phyloP scores from a whole-genome alignment of 2,888 invertebrate species.

The Drosophila austrosaltans region DNA sequence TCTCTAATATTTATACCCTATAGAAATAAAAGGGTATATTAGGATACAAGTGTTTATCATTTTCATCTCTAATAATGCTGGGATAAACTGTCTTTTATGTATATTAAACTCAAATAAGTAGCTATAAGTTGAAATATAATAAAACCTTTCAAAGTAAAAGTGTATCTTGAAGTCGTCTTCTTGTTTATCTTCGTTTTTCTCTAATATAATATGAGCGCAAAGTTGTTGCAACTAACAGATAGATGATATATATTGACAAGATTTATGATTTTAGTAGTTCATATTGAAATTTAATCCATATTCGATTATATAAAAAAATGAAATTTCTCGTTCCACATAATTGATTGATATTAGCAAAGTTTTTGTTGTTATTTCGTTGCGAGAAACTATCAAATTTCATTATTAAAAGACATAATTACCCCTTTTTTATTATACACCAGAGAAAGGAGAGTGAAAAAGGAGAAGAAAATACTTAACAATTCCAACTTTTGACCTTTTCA shows the following conservation, averaged over 20 bases:
- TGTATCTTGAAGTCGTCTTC: neutral
- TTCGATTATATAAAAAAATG: slow-evolving; percentile 64
- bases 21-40: neutral
- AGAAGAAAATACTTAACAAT: neutral
- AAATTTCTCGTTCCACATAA: slow-evolving; percentile 47
- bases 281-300: slow-evolving; percentile 59
- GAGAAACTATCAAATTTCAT: slow-evolving; percentile 29
- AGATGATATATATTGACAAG: slow-evolving; percentile 63
- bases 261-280: slow-evolving; percentile 68
- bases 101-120: no score
- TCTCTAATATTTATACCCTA: neutral
- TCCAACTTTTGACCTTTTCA: neutral
- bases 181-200: slow-evolving; percentile 1
- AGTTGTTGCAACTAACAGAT: slow-evolving; percentile 55
- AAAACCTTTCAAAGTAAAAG: no score
- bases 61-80: no score
- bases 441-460: neutral
- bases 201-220: slow-evolving; percentile 62
- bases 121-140: no score
- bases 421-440: slow-evolving; percentile 10
- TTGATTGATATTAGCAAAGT: slow-evolving; percentile 58
- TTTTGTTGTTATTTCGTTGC: slow-evolving; percentile 57
- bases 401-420: slow-evolving; percentile 24
- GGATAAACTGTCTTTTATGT: no score
- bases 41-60: neutral